These are phyloP conservation scores for Mylabris sibirica DNA, from an alignment of 2,888 invertebrate genomes.

Conservation along the genomic window DNA sequence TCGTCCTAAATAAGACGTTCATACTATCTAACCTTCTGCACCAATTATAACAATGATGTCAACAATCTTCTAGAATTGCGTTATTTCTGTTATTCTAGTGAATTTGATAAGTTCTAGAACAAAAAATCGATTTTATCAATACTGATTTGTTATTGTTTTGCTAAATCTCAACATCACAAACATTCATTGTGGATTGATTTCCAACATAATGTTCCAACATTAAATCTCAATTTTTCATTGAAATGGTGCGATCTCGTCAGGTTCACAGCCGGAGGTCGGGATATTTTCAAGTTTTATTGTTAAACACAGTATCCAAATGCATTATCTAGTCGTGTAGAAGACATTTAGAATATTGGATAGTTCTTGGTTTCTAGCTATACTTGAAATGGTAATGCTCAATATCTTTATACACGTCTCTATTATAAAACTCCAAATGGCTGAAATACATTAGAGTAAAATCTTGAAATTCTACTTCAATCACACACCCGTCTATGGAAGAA, in stretches of 20 bases:
- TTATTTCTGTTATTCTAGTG: too few species aligned
- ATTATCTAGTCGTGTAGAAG: slow-evolving; percentile 7
- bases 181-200: too few species aligned
- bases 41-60: too few species aligned
- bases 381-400: neutral
- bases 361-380: neutral
- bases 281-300: neutral
- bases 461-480: neutral
- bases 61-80: too few species aligned
- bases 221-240: neutral
- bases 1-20: too few species aligned
- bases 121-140: too few species aligned
- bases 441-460: neutral
- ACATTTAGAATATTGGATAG: slow-evolving; percentile 7
- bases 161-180: too few species aligned
- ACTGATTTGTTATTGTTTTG: too few species aligned
- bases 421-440: neutral
- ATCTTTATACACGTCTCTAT: slow-evolving; percentile 1
- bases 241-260: neutral
- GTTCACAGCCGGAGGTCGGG: neutral
- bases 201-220: neutral
- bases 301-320: neutral
- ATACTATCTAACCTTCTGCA: too few species aligned
- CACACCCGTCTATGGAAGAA: neutral
- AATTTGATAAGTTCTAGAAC: too few species aligned